Conservation (phyloP, 2,888 invertebrate species). For the Chymomyza procnemis region DNA sequence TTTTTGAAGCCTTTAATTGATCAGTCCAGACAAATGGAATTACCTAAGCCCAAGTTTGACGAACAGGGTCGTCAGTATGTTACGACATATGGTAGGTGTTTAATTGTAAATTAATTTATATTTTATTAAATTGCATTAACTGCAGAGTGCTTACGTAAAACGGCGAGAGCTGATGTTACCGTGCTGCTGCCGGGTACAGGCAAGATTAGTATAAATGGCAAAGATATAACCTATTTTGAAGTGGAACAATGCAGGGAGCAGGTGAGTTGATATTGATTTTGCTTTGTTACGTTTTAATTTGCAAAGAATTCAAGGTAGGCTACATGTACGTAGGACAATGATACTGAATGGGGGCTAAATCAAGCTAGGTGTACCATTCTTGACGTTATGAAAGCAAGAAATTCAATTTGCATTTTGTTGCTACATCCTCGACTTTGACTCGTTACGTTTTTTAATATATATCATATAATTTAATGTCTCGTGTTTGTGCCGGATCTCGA, state of each 20-base stretch:
- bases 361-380: too few species aligned
- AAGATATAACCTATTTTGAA: constrained; percentile 87
- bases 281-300: background rate
- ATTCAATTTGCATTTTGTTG: too few species aligned
- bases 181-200: constrained; percentile 90
- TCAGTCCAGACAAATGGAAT: constrained; percentile 81
- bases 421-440: too few species aligned
- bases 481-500: too few species aligned
- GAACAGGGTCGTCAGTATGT: constrained; percentile 85
- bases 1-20: constrained; percentile 83
- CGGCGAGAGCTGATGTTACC: constrained; percentile 88
- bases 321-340: too few species aligned
- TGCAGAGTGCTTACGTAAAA: constrained; percentile 85
- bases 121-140: constrained; percentile 7
- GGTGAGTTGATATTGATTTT: constrained; percentile 79
- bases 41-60: constrained; percentile 85
- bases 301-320: too few species aligned
- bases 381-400: too few species aligned
- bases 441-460: too few species aligned
- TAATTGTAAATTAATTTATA: constrained; percentile 9
- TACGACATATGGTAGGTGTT: constrained; percentile 82
- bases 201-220: constrained; percentile 88
- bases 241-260: constrained; percentile 86
- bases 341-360: too few species aligned
- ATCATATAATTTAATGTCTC: too few species aligned